Conservation (phyloP, 2,113 vertebrate genomes). For the Caranx melampygus region DNA sequence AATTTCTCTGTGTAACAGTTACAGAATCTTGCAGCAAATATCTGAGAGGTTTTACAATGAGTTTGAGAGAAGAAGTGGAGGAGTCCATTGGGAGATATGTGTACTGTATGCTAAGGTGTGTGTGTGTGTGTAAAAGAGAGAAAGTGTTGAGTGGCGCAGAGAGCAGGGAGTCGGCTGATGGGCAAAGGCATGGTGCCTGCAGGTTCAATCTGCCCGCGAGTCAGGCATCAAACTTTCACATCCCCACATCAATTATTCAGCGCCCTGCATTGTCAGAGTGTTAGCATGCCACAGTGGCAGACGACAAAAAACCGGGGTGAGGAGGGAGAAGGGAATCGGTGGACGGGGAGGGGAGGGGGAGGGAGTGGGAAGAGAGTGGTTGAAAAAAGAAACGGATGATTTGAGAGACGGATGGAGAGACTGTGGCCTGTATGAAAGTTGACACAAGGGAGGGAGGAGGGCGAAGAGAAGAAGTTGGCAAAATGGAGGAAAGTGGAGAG, state of each 20-base stretch:
- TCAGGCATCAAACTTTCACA: slow-evolving; percentile 85
- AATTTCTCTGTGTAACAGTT: slow-evolving; percentile 51
- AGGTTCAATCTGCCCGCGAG: slow-evolving; percentile 84
- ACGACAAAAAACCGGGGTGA: slow-evolving; percentile 70
- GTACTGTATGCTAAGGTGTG: slow-evolving; percentile 55
- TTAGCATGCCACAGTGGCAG: slow-evolving; percentile 77
- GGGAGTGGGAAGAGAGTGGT: neutral
- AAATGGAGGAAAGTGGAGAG: neutral
- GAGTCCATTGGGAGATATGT: slow-evolving; percentile 59
- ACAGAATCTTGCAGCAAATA: slow-evolving; percentile 69
- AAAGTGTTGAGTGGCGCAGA: slow-evolving; percentile 58
- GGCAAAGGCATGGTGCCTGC: slow-evolving; percentile 77
- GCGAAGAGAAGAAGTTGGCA: neutral
- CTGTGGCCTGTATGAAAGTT: neutral
- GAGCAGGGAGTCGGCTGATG: slow-evolving; percentile 72
- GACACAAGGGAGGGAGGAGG: neutral
- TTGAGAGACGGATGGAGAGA: slow-evolving; percentile 36
- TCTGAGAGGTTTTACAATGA: slow-evolving; percentile 69
- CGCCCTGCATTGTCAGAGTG: slow-evolving; percentile 70
- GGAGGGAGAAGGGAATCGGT: slow-evolving; percentile 48
- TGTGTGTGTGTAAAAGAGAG: slow-evolving; percentile 19
- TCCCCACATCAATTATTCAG: slow-evolving; percentile 85
- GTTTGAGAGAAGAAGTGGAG: slow-evolving; percentile 53
- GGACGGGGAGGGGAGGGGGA: slow-evolving; percentile 15
- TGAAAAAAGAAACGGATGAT: slow-evolving; percentile 30